These are phyloP conservation scores for Huso huso DNA, from an alignment of 2,797 vertebrate species.

Conservation along the genomic window DNA sequence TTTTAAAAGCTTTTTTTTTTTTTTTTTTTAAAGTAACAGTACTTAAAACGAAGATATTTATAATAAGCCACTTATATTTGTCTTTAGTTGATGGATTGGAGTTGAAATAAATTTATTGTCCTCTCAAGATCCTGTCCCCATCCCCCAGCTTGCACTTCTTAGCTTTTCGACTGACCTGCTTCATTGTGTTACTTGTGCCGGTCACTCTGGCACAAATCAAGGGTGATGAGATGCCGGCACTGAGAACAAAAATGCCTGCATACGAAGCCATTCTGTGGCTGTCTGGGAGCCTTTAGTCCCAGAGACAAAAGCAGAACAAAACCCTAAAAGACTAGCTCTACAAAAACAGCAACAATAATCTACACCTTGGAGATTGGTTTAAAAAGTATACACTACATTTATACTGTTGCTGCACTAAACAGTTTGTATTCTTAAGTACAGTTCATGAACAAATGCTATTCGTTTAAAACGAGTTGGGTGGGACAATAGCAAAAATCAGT, in stretches of 20 bases:
- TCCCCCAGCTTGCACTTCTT: not conserved
- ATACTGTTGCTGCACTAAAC: no score
- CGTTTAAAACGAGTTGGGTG: no score
- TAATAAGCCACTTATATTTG: no score
- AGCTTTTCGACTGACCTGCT: conserved; percentile 19
- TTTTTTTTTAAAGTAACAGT: no score
- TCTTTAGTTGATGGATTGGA: not conserved
- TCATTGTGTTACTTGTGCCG: conserved; percentile 10
- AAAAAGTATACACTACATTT: no score
- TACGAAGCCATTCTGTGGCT: conserved; percentile 10
- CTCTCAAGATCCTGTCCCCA: not conserved
- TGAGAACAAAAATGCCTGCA: not conserved
- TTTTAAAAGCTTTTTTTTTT: no score
- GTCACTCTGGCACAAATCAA: not conserved
- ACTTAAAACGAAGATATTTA: no score
- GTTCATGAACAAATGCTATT: no score
- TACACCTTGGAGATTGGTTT: no score
- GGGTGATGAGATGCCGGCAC: conserved; percentile 10
- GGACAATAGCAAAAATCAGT: no score
- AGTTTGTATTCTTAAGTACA: no score
- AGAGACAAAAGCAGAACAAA: conserved; percentile 10
- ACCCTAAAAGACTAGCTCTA: not conserved
- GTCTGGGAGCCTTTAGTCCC: conserved; percentile 9
- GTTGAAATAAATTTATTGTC: not conserved
- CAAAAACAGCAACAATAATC: not conserved